Conservation (phyloP, 2,113 vertebrate species). For the Meleagris gallopavo region DNA sequence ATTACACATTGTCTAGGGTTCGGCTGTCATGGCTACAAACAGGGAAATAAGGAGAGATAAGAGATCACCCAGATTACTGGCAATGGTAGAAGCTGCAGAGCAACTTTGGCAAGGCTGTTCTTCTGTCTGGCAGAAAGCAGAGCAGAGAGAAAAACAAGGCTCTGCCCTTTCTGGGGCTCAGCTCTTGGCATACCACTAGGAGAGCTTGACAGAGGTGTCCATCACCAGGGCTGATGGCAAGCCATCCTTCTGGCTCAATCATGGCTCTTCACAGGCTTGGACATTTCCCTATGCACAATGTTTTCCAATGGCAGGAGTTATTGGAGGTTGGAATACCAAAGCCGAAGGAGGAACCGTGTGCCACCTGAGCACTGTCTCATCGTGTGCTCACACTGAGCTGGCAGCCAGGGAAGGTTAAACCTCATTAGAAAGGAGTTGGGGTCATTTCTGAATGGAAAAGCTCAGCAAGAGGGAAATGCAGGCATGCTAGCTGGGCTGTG, state of each 20-base stretch:
- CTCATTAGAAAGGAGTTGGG: rapidly evolving
- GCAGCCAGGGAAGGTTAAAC: not conserved
- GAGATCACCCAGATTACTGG: constrained; percentile 54
- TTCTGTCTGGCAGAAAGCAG: constrained; percentile 40
- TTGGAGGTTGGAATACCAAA: not conserved
- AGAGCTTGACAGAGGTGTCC: not conserved
- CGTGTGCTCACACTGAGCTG: not conserved
- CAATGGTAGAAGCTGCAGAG: constrained; percentile 27
- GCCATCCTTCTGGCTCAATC: not conserved
- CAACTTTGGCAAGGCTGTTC: constrained; percentile 56
- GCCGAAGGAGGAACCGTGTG: not conserved
- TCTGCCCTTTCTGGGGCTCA: not conserved
- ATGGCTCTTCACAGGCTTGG: not conserved
- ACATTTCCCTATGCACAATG: rapidly evolving
- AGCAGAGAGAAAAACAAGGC: constrained; percentile 30
- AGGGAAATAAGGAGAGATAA: constrained; percentile 35
- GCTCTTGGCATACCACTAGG: constrained; percentile 4
- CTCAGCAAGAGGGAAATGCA: not conserved
- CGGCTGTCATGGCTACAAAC: constrained; percentile 32
- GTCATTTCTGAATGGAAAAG: not conserved
- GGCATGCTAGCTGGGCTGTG: not conserved
- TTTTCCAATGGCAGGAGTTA: not conserved
- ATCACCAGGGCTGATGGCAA: not conserved
- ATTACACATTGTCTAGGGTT: constrained; percentile 55
- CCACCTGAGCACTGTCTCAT: not conserved